Conservation (phyloP, 2,797 vertebrate species). For the Myripristis jacobus region DNA sequence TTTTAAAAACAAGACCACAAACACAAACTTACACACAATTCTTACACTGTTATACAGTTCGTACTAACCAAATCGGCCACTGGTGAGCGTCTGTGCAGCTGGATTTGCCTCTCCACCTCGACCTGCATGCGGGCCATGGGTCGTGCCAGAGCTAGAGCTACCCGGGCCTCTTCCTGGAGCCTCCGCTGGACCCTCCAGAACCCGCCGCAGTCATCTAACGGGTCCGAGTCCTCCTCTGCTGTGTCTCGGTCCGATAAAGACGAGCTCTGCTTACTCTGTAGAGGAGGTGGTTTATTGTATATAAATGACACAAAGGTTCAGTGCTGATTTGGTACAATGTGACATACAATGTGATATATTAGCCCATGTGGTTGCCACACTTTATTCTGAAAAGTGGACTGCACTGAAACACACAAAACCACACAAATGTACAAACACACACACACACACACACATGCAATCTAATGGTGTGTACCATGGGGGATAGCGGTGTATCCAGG, state of each 20-base stretch:
- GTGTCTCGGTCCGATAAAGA: conserved; percentile 97
- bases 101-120: conserved; percentile 97
- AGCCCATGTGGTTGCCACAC: neutral
- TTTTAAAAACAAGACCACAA: neutral
- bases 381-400: too few species aligned
- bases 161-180: conserved; percentile 94
- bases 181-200: conserved; percentile 94
- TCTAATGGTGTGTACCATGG: conserved; percentile 84
- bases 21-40: neutral
- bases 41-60: too few species aligned
- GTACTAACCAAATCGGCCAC: conserved; percentile 96
- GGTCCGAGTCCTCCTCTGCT: conserved; percentile 94
- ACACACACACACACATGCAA: neutral
- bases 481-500: conserved; percentile 93
- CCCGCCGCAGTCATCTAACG: conserved; percentile 94
- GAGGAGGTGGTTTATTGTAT: conserved; percentile 21
- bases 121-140: conserved; percentile 99
- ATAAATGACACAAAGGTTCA: neutral
- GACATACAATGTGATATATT: conserved; percentile 1
- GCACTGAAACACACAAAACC: conserved; percentile 8
- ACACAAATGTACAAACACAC: neutral
- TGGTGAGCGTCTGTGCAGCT: conserved; percentile 91
- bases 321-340: neutral
- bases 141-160: conserved; percentile 94
- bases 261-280: conserved; percentile 97